Percentiles rank a stretch among this genome's conserved stretches.
Evolutionary conservation across 2,113 vertebrate species (phyloP).

Genomic region (Ptyas mucosa): DNA sequence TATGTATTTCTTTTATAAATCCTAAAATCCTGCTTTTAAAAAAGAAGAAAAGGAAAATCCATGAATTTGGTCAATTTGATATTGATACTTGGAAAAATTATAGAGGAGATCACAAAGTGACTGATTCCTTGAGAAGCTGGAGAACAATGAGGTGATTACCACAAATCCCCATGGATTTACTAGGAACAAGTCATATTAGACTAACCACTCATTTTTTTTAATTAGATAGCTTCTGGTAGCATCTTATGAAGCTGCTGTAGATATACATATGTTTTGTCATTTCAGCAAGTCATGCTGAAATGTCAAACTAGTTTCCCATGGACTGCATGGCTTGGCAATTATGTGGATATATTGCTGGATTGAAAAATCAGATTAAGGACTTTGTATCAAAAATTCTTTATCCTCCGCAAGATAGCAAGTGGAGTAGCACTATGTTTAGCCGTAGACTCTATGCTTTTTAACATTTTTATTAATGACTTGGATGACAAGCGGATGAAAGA

Average conservation of each 20-base stretch:
- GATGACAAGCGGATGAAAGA: not conserved
- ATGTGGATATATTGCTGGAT: not conserved
- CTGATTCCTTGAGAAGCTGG: not conserved
- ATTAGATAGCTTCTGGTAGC: not conserved
- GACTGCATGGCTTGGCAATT: not conserved
- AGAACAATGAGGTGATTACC: not conserved
- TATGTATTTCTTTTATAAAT: not conserved
- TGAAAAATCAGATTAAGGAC: not conserved
- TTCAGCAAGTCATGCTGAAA: not conserved
- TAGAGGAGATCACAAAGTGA: not conserved
- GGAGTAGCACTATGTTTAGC: not conserved
- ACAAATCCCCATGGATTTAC: not conserved
- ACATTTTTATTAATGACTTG: not conserved
- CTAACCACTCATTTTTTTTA: not conserved
- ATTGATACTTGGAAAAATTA: not conserved
- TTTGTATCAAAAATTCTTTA: not conserved
- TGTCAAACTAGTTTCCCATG: not conserved
- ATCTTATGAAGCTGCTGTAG: not conserved
- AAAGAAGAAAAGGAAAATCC: not conserved
- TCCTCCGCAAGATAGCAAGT: not conserved
- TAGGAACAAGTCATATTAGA: not conserved
- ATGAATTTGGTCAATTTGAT: not conserved
- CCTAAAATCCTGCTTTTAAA: not conserved
- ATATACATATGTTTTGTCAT: not conserved
- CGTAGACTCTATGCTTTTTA: not conserved